Conservation (phyloP, 1,140 invertebrate genomes). For the Zeugodacus cucurbitae region DNA sequence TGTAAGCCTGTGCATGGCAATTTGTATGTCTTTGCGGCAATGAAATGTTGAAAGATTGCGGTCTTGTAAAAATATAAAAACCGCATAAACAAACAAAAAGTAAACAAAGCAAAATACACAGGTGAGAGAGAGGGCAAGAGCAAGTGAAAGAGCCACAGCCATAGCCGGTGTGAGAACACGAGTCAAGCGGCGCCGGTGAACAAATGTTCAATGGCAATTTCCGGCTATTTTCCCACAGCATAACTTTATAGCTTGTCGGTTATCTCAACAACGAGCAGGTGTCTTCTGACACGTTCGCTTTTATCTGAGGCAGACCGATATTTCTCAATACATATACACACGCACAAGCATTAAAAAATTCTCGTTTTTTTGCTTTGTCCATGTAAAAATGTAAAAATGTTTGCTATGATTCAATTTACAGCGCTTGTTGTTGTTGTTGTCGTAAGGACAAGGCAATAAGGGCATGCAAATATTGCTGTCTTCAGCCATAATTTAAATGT, state of each 20-base stretch:
- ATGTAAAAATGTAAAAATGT: neutral
- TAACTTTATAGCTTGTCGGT: neutral
- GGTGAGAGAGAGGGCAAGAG: neutral
- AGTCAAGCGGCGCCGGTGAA: neutral
- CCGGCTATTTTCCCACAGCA: neutral
- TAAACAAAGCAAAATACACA: slow-evolving; percentile 11
- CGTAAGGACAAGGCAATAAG: neutral
- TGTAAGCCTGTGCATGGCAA: neutral
- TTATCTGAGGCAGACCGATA: neutral
- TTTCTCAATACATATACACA: neutral
- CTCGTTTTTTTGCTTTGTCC: neutral
- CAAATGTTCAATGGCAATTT: neutral
- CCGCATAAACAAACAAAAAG: neutral
- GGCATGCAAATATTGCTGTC: neutral
- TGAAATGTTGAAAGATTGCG: slow-evolving; percentile 20
- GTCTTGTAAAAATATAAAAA: slow-evolving; percentile 13
- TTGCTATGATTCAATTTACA: neutral
- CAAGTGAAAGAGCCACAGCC: too few species aligned
- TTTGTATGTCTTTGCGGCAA: neutral
- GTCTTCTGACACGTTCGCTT: neutral
- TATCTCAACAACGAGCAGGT: neutral
- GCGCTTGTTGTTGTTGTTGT: neutral
- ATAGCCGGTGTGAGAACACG: too few species aligned
- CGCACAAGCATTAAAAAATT: neutral
- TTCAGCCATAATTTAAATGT: neutral